Conservation (phyloP, 2,797 vertebrate species). For the Enteromius argenteus region DNA sequence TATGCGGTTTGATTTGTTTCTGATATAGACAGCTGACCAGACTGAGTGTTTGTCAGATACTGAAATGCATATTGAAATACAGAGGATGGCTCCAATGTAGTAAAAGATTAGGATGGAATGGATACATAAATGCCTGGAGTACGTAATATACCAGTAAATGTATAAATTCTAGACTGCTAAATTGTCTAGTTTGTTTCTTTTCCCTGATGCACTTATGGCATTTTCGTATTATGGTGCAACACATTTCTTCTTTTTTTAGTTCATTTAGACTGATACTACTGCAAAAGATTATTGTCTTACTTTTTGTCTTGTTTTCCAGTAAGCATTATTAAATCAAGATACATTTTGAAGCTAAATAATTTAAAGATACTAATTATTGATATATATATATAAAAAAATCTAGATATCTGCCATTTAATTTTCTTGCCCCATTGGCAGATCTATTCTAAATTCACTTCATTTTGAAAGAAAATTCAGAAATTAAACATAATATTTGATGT, state of each 20-base stretch:
- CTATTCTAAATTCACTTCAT: neutral
- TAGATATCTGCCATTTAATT: too few species aligned
- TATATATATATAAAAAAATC: neutral
- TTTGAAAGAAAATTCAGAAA: neutral
- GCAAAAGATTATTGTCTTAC: neutral
- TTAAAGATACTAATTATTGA: neutral
- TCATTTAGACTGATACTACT: neutral
- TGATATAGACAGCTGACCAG: slow-evolving; percentile 76
- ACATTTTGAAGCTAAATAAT: neutral
- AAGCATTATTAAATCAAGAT: neutral
- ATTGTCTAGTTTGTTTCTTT: slow-evolving; percentile 5
- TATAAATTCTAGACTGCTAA: neutral
- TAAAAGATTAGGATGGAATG: slow-evolving; percentile 54
- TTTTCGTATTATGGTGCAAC: neutral
- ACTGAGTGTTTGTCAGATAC: slow-evolving; percentile 69
- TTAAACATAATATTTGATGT: neutral
- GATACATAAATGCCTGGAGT: slow-evolving; percentile 9
- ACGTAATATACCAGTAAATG: neutral
- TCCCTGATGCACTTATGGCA: neutral
- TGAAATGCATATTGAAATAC: slow-evolving; percentile 61
- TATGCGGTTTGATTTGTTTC: slow-evolving; percentile 81
- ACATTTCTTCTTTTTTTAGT: neutral
- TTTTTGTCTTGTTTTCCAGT: neutral
- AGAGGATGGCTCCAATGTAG: slow-evolving; percentile 58
- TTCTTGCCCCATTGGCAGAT: neutral